These are phyloP conservation scores for Ammodytes marinus DNA, from an alignment of 2,113 vertebrate species.

Conservation along the genomic window DNA sequence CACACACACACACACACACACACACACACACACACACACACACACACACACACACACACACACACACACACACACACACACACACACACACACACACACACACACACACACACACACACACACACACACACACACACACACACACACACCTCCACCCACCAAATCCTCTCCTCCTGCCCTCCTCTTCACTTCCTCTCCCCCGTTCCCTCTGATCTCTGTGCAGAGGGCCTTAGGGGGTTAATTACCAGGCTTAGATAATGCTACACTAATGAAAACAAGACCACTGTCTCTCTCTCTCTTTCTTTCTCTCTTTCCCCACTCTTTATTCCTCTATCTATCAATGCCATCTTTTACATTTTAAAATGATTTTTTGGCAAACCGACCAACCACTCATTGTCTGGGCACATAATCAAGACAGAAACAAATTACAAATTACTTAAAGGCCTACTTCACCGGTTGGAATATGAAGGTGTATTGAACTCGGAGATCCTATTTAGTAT, in stretches of 20 bases:
- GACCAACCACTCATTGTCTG: not conserved
- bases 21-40: not conserved
- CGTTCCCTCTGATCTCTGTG: constrained; percentile 79
- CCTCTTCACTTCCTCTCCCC: constrained; percentile 54
- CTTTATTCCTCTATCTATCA: constrained; percentile 12
- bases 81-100: constrained; percentile 21
- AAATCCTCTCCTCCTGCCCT: constrained; percentile 44
- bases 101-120: constrained; percentile 12
- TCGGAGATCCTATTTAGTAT: no score
- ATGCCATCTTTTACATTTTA: not conserved
- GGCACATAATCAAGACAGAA: constrained; percentile 7
- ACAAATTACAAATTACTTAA: not conserved
- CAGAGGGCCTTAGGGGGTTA: constrained; percentile 85
- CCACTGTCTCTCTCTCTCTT: constrained; percentile 57
- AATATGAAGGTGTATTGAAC: no score
- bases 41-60: constrained; percentile 22
- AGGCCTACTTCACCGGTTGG: no score
- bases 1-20: not conserved
- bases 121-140: constrained; percentile 22
- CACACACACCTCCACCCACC: constrained; percentile 17
- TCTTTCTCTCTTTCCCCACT: constrained; percentile 16
- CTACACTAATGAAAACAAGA: constrained; percentile 85
- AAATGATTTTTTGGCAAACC: constrained; percentile 1
- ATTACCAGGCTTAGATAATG: constrained; percentile 87
- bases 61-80: constrained; percentile 20